Base-by-base conservation (phyloP, 2,888 invertebrate genomes). In the Trissolcus brochymenae region DNA sequence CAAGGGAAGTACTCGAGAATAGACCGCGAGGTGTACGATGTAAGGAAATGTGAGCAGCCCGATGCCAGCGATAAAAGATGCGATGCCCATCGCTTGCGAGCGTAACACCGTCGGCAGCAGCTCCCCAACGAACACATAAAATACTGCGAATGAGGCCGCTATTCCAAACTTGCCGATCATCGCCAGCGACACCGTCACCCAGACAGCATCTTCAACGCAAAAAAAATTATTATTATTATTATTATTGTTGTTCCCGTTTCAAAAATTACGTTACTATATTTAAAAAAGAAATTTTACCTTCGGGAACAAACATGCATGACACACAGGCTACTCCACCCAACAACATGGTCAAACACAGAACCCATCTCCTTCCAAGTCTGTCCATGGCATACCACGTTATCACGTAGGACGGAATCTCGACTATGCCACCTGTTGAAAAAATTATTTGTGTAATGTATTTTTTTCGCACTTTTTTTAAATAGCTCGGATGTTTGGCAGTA, bases 41-140 rank as follows among this genome's bases (percentile, higher is more conserved):
- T 93, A 92, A 0, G 93, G 93, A 51, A 92, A 92, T 0, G 92
- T 91, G 29, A 93, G 87, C 7, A 93, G 87, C 0, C 93, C 93
- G 21, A 92, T 87, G 1, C 93, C 93, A 1, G 93, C 91, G 80
- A 93, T 91, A 82, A 93, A 92, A 0, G 93, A 93, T 0, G 93
- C 91, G 35, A 93, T 91, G 0, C 93, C 93, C 92, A 93, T 93
- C 0, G 93, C 93, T 81, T 93, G 92, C 0, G 93, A 92, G 49
- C 93, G 88, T 50, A 93, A 84, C 7, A 93, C 93, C 0, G 93
- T 93, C 0, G 93, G 94, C 78, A 93, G 89, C 3, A 94, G 86
- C 83, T 94, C 94, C 0, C 93, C 93, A 1, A 93, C 92, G 82
- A 93, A 91, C 1, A 94, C 93, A 87, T 94, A 94, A 87, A 94